These are phyloP conservation scores for Microctenopoma stevenorrisi DNA, from an alignment of 2,797 vertebrate species.

Conservation along the genomic window DNA sequence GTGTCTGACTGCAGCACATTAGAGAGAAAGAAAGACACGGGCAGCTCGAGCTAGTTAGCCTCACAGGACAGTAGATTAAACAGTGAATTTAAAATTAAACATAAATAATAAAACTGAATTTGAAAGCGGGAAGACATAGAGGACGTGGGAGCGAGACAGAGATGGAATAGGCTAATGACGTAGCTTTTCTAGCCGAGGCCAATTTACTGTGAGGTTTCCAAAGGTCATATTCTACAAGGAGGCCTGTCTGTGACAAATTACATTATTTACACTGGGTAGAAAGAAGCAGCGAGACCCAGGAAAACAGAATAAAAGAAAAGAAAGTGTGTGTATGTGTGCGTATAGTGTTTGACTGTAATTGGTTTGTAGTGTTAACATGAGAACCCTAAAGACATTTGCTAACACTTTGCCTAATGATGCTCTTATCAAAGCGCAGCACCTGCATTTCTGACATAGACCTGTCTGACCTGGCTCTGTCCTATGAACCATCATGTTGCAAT, in stretches of 20 bases:
- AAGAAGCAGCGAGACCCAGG: conserved; percentile 45
- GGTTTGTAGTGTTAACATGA: conserved; percentile 60
- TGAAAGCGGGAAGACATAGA: conserved; percentile 40
- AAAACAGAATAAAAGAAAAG: conserved; percentile 25
- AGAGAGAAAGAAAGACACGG: conserved; percentile 12
- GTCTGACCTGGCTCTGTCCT: neutral
- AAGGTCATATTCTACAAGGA: conserved; percentile 83
- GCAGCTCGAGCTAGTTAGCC: conserved; percentile 38
- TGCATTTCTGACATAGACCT: conserved; percentile 25
- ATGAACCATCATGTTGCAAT: conserved; percentile 1
- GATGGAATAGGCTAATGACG: conserved; percentile 75
- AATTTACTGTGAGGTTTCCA: conserved; percentile 82
- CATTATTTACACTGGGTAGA: conserved; percentile 77
- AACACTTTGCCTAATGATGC: conserved; percentile 52
- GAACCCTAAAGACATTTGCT: conserved; percentile 65
- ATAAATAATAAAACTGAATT: conserved; percentile 62
- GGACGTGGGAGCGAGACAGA: conserved; percentile 45
- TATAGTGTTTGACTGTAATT: conserved; percentile 63
- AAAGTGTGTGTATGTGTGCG: conserved; percentile 10
- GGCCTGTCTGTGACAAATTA: conserved; percentile 83
- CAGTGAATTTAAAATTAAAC: conserved; percentile 60
- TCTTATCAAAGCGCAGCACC: conserved; percentile 48
- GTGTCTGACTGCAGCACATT: conserved; percentile 11
- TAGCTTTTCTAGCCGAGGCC: conserved; percentile 74
- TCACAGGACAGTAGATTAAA: conserved; percentile 60